Conservation (phyloP, 1,140 invertebrate species). For the Drosophila ficusphila region DNA sequence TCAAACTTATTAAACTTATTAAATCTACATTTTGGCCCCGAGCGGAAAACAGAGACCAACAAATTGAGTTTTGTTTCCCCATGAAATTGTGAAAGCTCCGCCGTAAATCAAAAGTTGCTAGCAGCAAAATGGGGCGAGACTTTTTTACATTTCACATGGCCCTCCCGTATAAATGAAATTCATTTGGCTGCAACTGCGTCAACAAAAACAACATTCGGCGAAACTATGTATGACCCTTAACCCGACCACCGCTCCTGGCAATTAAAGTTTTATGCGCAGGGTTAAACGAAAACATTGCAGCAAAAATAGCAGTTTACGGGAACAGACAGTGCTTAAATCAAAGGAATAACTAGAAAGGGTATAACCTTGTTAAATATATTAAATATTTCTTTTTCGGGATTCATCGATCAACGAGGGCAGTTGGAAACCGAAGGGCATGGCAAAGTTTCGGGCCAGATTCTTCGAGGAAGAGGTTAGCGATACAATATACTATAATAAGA, state of each 20-base stretch:
- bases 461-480: too few species aligned
- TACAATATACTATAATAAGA: too few species aligned
- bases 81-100: slow-evolving; percentile 16
- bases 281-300: not conserved
- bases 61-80: slow-evolving; percentile 31
- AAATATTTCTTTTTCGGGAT: too few species aligned
- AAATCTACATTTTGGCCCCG: slow-evolving; percentile 7
- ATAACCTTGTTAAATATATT: too few species aligned
- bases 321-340: too few species aligned
- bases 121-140: not conserved
- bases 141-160: slow-evolving; percentile 1
- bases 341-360: not conserved
- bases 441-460: too few species aligned
- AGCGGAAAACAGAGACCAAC: slow-evolving; percentile 7
- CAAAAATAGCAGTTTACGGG: not conserved
- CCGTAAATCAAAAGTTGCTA: slow-evolving; percentile 31
- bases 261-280: slow-evolving; percentile 13
- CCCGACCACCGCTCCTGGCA: not conserved
- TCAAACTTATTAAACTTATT: too few species aligned
- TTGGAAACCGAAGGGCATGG: too few species aligned
- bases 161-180: slow-evolving; percentile 10
- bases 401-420: too few species aligned
- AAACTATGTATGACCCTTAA: not conserved
- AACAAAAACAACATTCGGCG: not conserved
- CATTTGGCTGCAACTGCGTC: slow-evolving; percentile 3